A percentile compares a stretch with the other conserved stretches of the same genome.
Conservation (phyloP, 2,888 invertebrate genomes). For the Idaea aversata region DNA sequence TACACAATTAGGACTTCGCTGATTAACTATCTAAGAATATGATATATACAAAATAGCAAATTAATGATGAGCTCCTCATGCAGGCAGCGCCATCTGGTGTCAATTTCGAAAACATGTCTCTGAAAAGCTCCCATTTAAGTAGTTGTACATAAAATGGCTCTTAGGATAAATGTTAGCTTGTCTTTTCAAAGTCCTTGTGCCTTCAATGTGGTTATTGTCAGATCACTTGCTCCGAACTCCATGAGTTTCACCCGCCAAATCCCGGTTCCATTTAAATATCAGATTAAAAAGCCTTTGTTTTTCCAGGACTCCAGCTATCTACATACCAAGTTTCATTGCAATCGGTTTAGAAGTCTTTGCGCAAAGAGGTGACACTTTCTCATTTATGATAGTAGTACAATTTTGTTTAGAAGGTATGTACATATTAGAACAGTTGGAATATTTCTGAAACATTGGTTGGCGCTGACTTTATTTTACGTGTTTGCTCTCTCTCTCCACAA, state of each 20-base stretch:
- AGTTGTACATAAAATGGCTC: slow-evolving; percentile 8
- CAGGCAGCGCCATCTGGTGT: background rate
- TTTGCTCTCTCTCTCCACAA: background rate
- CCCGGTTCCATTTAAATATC: too few species aligned
- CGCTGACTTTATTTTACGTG: background rate
- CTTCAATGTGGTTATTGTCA: slow-evolving; percentile 27
- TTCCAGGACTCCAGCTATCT: too few species aligned
- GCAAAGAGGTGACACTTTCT: too few species aligned
- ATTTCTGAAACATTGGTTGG: background rate
- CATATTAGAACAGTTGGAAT: background rate
- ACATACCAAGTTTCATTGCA: too few species aligned
- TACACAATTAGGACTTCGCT: background rate
- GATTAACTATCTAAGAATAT: background rate
- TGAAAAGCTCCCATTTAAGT: background rate
- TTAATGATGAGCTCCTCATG: background rate
- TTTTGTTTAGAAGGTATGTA: too few species aligned
- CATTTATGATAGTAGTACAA: too few species aligned
- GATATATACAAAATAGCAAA: background rate
- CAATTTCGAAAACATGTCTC: background rate
- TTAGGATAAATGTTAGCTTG: slow-evolving; percentile 12
- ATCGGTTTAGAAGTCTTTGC: too few species aligned
- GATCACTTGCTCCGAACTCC: background rate
- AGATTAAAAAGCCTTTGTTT: too few species aligned
- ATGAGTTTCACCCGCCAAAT: too few species aligned
- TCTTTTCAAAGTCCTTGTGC: slow-evolving; percentile 34